These are phyloP conservation scores for Drosophila paranaensis DNA, from an alignment of 2,888 invertebrate genomes.

Conservation along the genomic window DNA sequence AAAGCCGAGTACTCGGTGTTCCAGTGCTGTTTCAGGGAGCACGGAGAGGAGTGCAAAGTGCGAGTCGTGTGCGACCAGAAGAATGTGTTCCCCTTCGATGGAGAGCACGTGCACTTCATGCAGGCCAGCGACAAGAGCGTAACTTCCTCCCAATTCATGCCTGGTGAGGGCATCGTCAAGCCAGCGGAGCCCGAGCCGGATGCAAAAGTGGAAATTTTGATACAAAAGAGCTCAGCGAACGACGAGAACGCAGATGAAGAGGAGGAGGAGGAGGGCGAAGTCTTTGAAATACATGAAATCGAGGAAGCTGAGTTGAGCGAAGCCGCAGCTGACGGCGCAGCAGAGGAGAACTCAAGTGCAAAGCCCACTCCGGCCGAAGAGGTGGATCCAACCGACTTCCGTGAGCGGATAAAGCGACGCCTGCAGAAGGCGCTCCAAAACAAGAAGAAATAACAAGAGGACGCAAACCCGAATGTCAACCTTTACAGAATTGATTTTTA, in stretches of 20 bases:
- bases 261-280: slow-evolving; percentile 36
- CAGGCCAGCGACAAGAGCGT: slow-evolving; percentile 83
- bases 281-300: slow-evolving; percentile 57
- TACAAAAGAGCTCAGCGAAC: slow-evolving; percentile 9
- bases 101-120: slow-evolving; percentile 83
- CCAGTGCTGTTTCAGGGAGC: slow-evolving; percentile 83
- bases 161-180: slow-evolving; percentile 51
- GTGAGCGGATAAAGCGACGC: slow-evolving; percentile 83
- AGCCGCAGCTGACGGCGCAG: not conserved
- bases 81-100: slow-evolving; percentile 80
- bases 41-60: slow-evolving; percentile 81
- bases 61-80: slow-evolving; percentile 82
- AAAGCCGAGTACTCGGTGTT: slow-evolving; percentile 82
- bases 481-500: not conserved
- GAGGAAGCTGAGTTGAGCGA: slow-evolving; percentile 41
- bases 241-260: slow-evolving; percentile 32
- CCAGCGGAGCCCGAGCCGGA: slow-evolving; percentile 13
- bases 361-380: slow-evolving; percentile 19
- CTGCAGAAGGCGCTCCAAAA: slow-evolving; percentile 81
- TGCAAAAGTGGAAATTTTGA: slow-evolving; percentile 39
- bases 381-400: slow-evolving; percentile 78
- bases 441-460: slow-evolving; percentile 74
- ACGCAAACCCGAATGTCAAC: not conserved
- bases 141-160: slow-evolving; percentile 78
- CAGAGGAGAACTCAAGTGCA: slow-evolving; percentile 22